Percentiles rank a stretch among this genome's conserved stretches.
Evolutionary conservation across 2,888 invertebrate species (phyloP).

Genomic region (Junonia oenone): DNA sequence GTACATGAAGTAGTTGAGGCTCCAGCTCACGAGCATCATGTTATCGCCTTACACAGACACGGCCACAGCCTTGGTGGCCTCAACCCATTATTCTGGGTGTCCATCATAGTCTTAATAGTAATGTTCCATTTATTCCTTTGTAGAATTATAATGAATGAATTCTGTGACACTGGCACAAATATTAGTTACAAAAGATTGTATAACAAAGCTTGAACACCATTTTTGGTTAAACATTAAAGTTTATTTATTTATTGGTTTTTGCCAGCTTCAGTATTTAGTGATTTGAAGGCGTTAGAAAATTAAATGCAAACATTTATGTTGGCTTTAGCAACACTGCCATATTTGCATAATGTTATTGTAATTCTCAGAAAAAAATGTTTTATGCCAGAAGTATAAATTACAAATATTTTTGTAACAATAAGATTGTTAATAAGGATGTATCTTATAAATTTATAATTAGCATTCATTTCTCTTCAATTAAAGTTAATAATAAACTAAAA

Average conservation of each 20-base stretch:
- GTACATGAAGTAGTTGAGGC: constrained; percentile 91
- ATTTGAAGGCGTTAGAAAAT: neutral
- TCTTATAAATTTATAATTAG: too few species aligned
- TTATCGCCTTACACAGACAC: constrained; percentile 93
- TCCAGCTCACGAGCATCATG: constrained; percentile 93
- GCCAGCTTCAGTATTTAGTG: constrained; percentile 12
- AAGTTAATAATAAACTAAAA: neutral
- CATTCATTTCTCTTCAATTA: neutral
- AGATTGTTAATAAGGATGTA: too few species aligned
- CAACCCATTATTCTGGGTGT: constrained; percentile 95
- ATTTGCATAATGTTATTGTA: constrained; percentile 1
- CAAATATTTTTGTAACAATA: neutral
- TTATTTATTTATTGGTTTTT: neutral
- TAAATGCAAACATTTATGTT: neutral
- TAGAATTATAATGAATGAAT: constrained; percentile 94
- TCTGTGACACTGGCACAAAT: constrained; percentile 86
- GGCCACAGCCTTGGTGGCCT: constrained; percentile 94
- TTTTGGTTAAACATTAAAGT: neutral
- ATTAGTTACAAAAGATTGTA: constrained; percentile 85
- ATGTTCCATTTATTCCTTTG: constrained; percentile 95
- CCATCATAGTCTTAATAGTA: constrained; percentile 91
- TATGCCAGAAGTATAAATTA: neutral
- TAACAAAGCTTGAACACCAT: constrained; percentile 80
- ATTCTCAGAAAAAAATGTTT: neutral
- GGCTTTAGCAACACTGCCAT: constrained; percentile 19